Percentiles rank a stretch among this genome's conserved stretches.
Evolutionary conservation across 2,888 invertebrate genomes (phyloP).

Genomic region (Drepana falcataria): DNA sequence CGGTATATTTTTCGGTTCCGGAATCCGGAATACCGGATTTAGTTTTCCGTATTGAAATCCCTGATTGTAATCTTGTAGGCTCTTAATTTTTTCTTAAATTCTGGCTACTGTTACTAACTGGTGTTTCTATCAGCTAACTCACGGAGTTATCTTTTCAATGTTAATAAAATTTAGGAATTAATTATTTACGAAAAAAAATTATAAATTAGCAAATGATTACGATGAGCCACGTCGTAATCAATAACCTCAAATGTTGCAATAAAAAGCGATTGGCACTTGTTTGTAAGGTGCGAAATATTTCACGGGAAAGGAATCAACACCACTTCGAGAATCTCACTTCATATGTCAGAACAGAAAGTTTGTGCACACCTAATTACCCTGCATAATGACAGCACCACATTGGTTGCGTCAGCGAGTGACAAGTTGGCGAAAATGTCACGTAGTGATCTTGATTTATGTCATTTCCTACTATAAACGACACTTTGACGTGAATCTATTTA

Average conservation of each 20-base stretch:
- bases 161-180: too few relatives aligned
- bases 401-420: background rate
- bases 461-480: background rate
- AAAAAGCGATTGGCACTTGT: background rate
- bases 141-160: too few relatives aligned
- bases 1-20: too few relatives aligned
- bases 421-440: conserved; percentile 5
- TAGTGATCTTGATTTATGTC: background rate
- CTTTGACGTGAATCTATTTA: background rate
- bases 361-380: conserved; percentile 1
- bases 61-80: too few relatives aligned
- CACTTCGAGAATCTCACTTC: background rate
- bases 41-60: too few relatives aligned
- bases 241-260: background rate
- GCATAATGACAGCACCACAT: background rate
- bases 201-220: too few relatives aligned
- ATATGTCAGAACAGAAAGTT: conserved; percentile 2
- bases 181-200: too few relatives aligned
- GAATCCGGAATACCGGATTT: too few relatives aligned
- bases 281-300: background rate
- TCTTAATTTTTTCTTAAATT: too few relatives aligned
- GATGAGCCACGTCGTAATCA: background rate
- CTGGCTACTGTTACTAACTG: too few relatives aligned
- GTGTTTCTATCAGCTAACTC: too few relatives aligned
- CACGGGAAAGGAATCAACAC: background rate